Evolutionary conservation across 2,888 invertebrate species (phyloP).

Genomic region (Furcula furcula): DNA sequence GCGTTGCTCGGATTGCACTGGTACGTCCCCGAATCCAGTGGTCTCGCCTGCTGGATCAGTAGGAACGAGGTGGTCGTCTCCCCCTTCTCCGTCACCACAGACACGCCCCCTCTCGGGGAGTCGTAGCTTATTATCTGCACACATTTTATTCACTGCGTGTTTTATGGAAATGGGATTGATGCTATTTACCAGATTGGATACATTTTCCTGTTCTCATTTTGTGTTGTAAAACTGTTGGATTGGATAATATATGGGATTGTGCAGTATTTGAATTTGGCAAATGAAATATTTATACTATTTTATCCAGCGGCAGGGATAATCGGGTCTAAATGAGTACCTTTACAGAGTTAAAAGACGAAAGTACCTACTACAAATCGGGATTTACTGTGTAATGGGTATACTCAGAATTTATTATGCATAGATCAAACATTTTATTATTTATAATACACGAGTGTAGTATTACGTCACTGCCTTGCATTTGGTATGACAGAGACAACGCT

Average conservation of each 20-base stretch:
- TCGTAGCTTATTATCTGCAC: conserved; percentile 96
- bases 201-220: conserved; percentile 32
- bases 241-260: conserved; percentile 29
- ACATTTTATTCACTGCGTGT: conserved; percentile 28
- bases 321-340: too few relatives aligned
- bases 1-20: conserved; percentile 97
- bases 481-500: too few relatives aligned
- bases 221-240: conserved; percentile 27
- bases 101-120: conserved; percentile 94
- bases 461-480: too few relatives aligned
- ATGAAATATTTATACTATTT: too few relatives aligned
- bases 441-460: too few relatives aligned
- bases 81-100: conserved; percentile 94
- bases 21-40: conserved; percentile 94
- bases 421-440: too few relatives aligned
- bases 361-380: too few relatives aligned
- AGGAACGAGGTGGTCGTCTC: conserved; percentile 95
- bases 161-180: conserved; percentile 36
- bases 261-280: neutral
- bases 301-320: too few relatives aligned
- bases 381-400: too few relatives aligned
- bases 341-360: too few relatives aligned
- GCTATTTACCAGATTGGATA: conserved; percentile 37
- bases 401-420: too few relatives aligned
- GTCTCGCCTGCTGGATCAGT: conserved; percentile 92